Evolutionary conservation across 2,113 vertebrate genomes (phyloP).

Genomic region (Syrrhaptes paradoxus): DNA sequence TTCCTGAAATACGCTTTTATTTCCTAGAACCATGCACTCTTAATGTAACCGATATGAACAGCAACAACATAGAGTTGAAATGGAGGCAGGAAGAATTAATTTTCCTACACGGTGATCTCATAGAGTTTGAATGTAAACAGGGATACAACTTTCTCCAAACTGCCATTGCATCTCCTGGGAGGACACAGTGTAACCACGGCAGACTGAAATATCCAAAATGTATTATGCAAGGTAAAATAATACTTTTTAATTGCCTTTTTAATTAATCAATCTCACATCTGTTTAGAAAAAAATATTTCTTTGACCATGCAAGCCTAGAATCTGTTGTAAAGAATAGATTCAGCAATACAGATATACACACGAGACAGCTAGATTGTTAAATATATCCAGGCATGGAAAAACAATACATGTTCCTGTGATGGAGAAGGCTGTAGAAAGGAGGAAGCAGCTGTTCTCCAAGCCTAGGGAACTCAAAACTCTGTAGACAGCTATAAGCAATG

Average conservation of each 20-base stretch:
- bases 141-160: constrained; percentile 61
- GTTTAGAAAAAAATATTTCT: neutral
- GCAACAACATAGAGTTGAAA: constrained; percentile 71
- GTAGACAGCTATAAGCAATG: neutral
- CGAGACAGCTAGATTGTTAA: neutral
- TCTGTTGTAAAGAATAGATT: neutral
- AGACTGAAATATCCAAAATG: constrained; percentile 74
- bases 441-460: neutral
- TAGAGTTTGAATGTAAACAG: constrained; percentile 78
- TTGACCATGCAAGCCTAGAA: neutral
- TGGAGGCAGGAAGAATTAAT: constrained; percentile 70
- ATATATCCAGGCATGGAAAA: neutral
- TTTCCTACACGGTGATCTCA: constrained; percentile 75
- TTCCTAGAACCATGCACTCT: constrained; percentile 75
- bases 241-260: neutral
- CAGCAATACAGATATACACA: neutral
- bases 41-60: constrained; percentile 20
- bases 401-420: neutral
- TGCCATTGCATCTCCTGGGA: constrained; percentile 17
- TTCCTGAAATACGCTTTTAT: neutral
- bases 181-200: constrained; percentile 66
- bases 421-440: neutral
- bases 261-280: neutral
- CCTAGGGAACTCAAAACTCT: neutral
- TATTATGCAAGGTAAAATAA: constrained; percentile 66